These are phyloP conservation scores for Xestia rhomboidea DNA, from an alignment of 2,888 invertebrate genomes.

Conservation along the genomic window DNA sequence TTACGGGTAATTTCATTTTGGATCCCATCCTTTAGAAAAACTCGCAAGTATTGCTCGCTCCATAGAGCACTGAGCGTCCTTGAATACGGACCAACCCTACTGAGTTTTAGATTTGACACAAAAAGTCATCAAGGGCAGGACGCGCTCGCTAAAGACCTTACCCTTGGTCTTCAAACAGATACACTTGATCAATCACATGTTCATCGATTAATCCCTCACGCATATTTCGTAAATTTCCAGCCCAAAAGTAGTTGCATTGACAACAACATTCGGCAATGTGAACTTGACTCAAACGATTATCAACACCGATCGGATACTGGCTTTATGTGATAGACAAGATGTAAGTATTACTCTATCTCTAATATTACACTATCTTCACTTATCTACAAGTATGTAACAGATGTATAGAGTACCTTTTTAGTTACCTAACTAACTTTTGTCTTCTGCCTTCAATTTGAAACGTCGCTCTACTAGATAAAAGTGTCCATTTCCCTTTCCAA, in stretches of 20 bases:
- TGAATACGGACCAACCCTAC: neutral
- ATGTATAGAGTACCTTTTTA: neutral
- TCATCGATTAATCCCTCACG: neutral
- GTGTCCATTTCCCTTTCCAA: neutral
- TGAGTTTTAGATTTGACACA: neutral
- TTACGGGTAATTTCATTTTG: neutral
- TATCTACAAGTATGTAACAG: too few species aligned
- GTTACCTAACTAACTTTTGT: neutral
- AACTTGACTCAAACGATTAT: constrained; percentile 91
- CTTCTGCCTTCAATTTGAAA: neutral
- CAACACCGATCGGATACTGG: constrained; percentile 92
- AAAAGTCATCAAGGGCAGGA: neutral
- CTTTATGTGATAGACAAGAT: constrained; percentile 88
- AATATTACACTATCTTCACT: neutral
- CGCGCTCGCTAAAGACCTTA: neutral
- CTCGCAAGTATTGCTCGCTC: neutral
- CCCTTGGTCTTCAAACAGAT: neutral
- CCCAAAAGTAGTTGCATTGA: constrained; percentile 92
- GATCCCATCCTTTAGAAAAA: neutral
- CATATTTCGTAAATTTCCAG: constrained; percentile 60
- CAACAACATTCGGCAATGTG: constrained; percentile 94
- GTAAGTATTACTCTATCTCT: constrained; percentile 90
- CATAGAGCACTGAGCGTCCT: neutral
- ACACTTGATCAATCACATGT: neutral
- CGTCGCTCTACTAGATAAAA: neutral